These are phyloP conservation scores for Hydraecia micacea DNA, from an alignment of 2,888 invertebrate genomes.

Conservation along the genomic window DNA sequence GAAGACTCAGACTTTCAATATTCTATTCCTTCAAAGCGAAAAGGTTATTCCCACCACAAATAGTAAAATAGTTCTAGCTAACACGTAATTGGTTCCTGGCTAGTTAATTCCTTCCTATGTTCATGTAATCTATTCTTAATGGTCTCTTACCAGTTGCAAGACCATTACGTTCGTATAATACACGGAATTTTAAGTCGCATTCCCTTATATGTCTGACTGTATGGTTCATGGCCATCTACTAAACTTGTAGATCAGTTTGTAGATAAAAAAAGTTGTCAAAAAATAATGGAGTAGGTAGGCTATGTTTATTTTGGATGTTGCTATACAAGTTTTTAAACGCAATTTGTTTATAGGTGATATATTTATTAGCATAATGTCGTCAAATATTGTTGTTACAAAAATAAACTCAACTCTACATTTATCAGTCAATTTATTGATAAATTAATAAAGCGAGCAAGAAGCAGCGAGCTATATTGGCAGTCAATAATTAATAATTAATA, in stretches of 20 bases:
- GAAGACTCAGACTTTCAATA: background rate
- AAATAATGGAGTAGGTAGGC: slow-evolving; percentile 8
- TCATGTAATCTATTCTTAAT: slow-evolving; percentile 54
- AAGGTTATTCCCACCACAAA: background rate
- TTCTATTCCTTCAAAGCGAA: background rate
- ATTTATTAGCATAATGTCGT: background rate
- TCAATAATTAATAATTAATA: slow-evolving; percentile 57
- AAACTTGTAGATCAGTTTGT: slow-evolving; percentile 49
- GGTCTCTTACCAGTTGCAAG: slow-evolving; percentile 21
- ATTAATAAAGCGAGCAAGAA: slow-evolving; percentile 13
- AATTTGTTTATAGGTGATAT: background rate
- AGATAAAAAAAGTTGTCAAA: slow-evolving; percentile 35
- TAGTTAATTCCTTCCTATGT: slow-evolving; percentile 37
- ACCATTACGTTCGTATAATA: slow-evolving; percentile 55
- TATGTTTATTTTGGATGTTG: background rate
- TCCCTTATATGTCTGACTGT: slow-evolving; percentile 53
- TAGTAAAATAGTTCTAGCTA: slow-evolving; percentile 2
- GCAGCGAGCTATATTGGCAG: slow-evolving; percentile 34
- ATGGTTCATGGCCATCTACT: slow-evolving; percentile 59
- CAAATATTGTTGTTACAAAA: background rate
- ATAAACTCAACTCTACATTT: slow-evolving; percentile 12
- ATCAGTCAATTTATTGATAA: slow-evolving; percentile 19
- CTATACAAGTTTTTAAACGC: background rate
- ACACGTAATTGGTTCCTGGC: slow-evolving; percentile 32
- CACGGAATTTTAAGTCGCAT: slow-evolving; percentile 58